Base-by-base conservation (phyloP, 2,113 vertebrate species). In the Cynopterus brachyotis region DNA sequence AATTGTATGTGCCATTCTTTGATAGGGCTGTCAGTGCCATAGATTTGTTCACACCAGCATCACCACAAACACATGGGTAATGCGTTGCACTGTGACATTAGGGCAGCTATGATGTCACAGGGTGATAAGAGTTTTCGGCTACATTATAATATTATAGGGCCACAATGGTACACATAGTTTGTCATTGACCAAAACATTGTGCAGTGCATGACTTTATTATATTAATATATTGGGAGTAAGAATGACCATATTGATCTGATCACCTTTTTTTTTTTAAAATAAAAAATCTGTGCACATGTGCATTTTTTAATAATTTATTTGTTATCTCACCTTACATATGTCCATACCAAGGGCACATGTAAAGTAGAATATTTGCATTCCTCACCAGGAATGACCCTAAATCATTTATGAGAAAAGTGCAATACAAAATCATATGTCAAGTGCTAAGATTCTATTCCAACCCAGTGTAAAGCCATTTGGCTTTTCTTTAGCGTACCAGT, bases 381-480 rank as follows among this genome's bases (percentile, higher is more conserved):
- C n/a, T 87, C 66, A 37, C 70, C 28, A 96, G 50, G 42, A 55
- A 75, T 92, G 93, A 66, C 45, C 75, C 80, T 96, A 67, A 32
- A 55, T 5, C 96, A 53, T 84, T 62, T 90, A 47, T 45, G 95
- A 86, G 83, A 86, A 92, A 95, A 87, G 94, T 66, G 87, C 28
- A 93, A 78, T 24, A 79, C 40, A 86, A 90, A 79, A 86, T 69
- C 86, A 89, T 28, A 83, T 55, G 66, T 60, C 89, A 45, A 75
- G 83, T 86, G 50, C 91, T 92, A 73, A 85, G 37, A 90, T 57
- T 89, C 82, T 53, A 40, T 69, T 50, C 32, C 28, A 66, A 62
- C 62, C 45, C 22, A 90, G 42, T 26, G 12, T 19, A 93, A 73
- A 95, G 73, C 32, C 57, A 76, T 79, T 40, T 0, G 1, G 50